A percentile compares a stretch with the other conserved stretches of the same genome.
phyloP scores from a whole-genome alignment of 2,888 invertebrate species.

The Amiota communis region DNA sequence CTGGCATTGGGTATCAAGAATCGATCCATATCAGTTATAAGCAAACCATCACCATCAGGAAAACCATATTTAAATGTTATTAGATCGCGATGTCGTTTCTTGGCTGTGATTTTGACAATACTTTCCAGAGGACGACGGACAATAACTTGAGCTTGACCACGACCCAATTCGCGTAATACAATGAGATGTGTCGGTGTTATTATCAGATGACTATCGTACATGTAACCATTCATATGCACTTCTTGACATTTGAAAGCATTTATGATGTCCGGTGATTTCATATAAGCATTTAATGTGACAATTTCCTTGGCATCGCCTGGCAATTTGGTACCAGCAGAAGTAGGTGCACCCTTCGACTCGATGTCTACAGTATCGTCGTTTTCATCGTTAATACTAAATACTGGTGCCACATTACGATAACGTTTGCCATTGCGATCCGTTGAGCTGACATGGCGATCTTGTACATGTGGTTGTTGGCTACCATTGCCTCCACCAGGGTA shows the following conservation, averaged over 20 bases:
- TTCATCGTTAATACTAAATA: slow-evolving; percentile 96
- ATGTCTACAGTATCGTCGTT: slow-evolving; percentile 75
- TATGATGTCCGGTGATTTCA: slow-evolving; percentile 87
- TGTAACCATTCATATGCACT: slow-evolving; percentile 89
- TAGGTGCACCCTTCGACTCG: slow-evolving; percentile 60
- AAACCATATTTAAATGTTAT: slow-evolving; percentile 97
- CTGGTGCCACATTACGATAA: slow-evolving; percentile 91
- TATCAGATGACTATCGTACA: slow-evolving; percentile 90
- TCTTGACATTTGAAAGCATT: slow-evolving; percentile 94
- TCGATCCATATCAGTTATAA: slow-evolving; percentile 91
- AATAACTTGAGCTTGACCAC: slow-evolving; percentile 88
- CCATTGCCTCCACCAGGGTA: not conserved
- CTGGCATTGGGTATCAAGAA: slow-evolving; percentile 94
- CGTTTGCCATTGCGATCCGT: slow-evolving; percentile 88
- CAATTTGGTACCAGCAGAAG: slow-evolving; percentile 73
- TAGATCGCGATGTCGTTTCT: slow-evolving; percentile 94
- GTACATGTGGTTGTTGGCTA: not conserved
- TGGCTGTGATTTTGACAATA: slow-evolving; percentile 97
- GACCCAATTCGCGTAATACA: slow-evolving; percentile 83
- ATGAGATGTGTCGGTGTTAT: slow-evolving; percentile 90
- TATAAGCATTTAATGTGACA: slow-evolving; percentile 85
- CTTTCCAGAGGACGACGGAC: slow-evolving; percentile 90
- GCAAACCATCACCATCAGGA: slow-evolving; percentile 84
- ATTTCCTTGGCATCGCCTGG: slow-evolving; percentile 83
- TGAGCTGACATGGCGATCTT: slow-evolving; percentile 87